Base-by-base conservation (phyloP, 2,888 invertebrate species). In the Suillia variegata region DNA sequence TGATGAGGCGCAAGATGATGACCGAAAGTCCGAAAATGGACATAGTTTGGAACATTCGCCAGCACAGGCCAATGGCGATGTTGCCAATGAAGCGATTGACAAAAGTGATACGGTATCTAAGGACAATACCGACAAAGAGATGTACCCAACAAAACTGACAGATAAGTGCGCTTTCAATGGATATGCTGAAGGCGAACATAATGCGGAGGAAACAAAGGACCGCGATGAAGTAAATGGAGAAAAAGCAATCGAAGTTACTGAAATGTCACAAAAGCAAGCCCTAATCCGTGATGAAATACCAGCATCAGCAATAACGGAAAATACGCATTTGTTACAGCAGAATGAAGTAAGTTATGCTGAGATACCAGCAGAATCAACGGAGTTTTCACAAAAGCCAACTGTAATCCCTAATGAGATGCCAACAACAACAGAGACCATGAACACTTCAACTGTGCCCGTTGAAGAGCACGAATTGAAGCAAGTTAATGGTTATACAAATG, bases 11-110 rank as follows among this genome's bases (percentile, higher is more conserved):
- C 64, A 69, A 42, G 71, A 71, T 53, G 69, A 71, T 57, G 73
- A 72, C 45, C 70, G 67, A 33, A 70, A 73, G 55, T 66, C 74
- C 2, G 73, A 67, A 22, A 75, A 73, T 63, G 73, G 73, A 45
- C 68, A 65, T 45, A 67, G 20, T 31, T 49, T 56, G 15, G 65
- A 62, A 31, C 62, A 64, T 59, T 52, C 62, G n/a, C 61, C 60
- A 24, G n/a, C 42, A 4, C 33, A 26, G 22, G 54, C 24, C 66
- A 79, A 2, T 69, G 84, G 84, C 69, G 84, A 84, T 0, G 78
- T 84, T 60, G 84, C 84, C 63, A 80, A 18, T 2, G 10, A 15
- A 10, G 15, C n/a, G 10, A 20, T 2, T 15, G 31, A 50, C 10
- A 26, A 26, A 12, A 15, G 17, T 13, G 6, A 20, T 13, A 17